These are phyloP conservation scores for Macaria liturata DNA, from an alignment of 2,888 invertebrate genomes.

Conservation along the genomic window DNA sequence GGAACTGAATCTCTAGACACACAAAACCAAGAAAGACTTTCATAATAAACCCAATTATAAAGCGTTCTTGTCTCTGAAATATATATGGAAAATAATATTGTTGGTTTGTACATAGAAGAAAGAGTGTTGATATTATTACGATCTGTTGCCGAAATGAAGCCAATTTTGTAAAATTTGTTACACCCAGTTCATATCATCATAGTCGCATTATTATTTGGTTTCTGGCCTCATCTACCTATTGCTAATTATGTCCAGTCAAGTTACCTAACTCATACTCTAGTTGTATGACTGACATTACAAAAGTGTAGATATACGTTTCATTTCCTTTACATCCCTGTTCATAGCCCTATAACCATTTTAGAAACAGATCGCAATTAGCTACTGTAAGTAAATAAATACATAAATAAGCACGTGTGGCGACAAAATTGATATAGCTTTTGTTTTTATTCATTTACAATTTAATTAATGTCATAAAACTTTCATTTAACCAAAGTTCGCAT, in stretches of 20 bases:
- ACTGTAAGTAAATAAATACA: conserved; percentile 57
- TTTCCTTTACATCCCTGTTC: too few relatives aligned
- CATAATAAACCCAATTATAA: too few relatives aligned
- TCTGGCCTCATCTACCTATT: conserved; percentile 32
- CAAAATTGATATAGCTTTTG: conserved; percentile 36
- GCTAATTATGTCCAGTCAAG: conserved; percentile 9
- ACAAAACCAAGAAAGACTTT: conserved; percentile 51
- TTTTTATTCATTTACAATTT: not conserved
- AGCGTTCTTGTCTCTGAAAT: conserved; percentile 48
- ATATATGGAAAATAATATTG: conserved; percentile 51
- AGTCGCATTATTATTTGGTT: conserved; percentile 40
- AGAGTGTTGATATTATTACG: conserved; percentile 67
- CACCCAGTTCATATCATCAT: conserved; percentile 82
- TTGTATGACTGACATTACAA: not conserved
- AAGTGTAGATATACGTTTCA: too few relatives aligned
- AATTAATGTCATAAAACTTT: too few relatives aligned
- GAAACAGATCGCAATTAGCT: conserved; percentile 80
- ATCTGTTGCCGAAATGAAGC: conserved; percentile 83
- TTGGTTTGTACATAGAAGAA: conserved; percentile 50
- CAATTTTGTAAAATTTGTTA: conserved; percentile 65
- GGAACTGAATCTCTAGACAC: conserved; percentile 53
- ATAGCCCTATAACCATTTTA: conserved; percentile 63
- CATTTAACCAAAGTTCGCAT: too few relatives aligned
- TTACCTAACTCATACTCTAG: conserved; percentile 1
- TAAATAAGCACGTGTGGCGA: conserved; percentile 34